A percentile compares a stretch with the other conserved stretches of the same genome.
phyloP scores from a whole-genome alignment of 2,888 invertebrate species.

The Pocota personata region DNA sequence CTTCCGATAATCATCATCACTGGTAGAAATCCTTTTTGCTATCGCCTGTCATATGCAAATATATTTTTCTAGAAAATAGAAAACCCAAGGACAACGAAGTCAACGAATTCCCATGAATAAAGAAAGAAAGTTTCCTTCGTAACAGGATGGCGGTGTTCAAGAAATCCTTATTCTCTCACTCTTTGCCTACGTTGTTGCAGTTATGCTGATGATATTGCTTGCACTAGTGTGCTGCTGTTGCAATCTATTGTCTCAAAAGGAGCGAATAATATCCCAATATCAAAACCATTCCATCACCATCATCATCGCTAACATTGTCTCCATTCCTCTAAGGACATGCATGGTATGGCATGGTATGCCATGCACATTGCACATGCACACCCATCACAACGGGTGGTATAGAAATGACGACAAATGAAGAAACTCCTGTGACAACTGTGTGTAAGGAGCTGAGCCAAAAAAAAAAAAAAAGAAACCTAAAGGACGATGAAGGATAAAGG shows the following conservation, averaged over 20 bases:
- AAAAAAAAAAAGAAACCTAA: background rate
- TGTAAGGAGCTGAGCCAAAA: background rate
- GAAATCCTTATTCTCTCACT: conserved; percentile 19
- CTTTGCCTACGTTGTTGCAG: conserved; percentile 30
- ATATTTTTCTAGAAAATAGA: conserved; percentile 10
- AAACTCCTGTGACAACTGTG: conserved; percentile 47
- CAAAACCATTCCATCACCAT: conserved; percentile 69
- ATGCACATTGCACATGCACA: conserved; percentile 8
- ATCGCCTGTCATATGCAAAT: conserved; percentile 68
- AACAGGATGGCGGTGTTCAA: background rate
- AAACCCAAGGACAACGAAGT: conserved; percentile 49
- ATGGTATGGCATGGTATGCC: conserved; percentile 14
- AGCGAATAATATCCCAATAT: conserved; percentile 69
- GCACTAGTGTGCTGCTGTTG: conserved; percentile 38
- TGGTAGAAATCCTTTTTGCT: conserved; percentile 13
- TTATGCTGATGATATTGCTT: conserved; percentile 58
- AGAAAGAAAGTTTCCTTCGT: conserved; percentile 39
- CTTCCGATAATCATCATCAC: conserved; percentile 51
- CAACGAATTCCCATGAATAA: conserved; percentile 46
- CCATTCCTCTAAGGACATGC: conserved; percentile 50
- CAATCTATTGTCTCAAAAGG: conserved; percentile 63
- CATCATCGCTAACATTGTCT: conserved; percentile 61
- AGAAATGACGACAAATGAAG: conserved; percentile 63
- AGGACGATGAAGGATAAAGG: conserved; percentile 21
- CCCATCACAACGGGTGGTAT: conserved; percentile 27